A percentile compares a stretch with the other conserved stretches of the same genome.
Evolutionary conservation across 1,140 invertebrate genomes (phyloP).

Genomic region (Oryzaephilus surinamensis): DNA sequence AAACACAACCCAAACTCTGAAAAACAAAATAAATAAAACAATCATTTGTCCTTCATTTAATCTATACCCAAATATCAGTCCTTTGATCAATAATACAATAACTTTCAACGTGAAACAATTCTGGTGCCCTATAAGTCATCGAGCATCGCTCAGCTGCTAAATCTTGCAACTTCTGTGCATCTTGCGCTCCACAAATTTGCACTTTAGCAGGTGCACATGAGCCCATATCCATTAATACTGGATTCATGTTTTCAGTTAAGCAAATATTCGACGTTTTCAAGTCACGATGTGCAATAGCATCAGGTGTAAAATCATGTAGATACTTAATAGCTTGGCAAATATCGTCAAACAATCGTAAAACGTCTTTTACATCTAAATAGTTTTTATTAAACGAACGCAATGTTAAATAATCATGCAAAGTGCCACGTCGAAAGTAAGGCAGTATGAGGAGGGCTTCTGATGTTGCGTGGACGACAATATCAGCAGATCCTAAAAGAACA

Average conservation of each 20-base stretch:
- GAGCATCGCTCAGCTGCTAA: slow-evolving; percentile 73
- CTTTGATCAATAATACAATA: slow-evolving; percentile 71
- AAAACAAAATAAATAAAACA: slow-evolving; percentile 27
- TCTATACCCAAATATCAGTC: slow-evolving; percentile 75
- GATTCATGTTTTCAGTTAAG: slow-evolving; percentile 56
- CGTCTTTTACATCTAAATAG: slow-evolving; percentile 50
- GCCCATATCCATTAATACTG: slow-evolving; percentile 77
- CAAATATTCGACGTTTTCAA: slow-evolving; percentile 78
- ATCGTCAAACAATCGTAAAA: slow-evolving; percentile 59
- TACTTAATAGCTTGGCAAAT: slow-evolving; percentile 66
- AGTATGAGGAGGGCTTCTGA: slow-evolving; percentile 68
- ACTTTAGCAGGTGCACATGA: slow-evolving; percentile 66
- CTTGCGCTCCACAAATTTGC: slow-evolving; percentile 58
- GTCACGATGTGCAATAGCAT: slow-evolving; percentile 71
- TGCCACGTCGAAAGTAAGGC: slow-evolving; percentile 72
- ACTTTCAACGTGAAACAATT: slow-evolving; percentile 77
- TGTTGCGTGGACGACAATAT: slow-evolving; percentile 55
- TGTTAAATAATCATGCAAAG: slow-evolving; percentile 60
- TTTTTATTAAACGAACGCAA: slow-evolving; percentile 45
- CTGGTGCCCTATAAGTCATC: slow-evolving; percentile 80
- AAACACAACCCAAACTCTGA: slow-evolving; percentile 74
- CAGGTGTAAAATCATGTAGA: slow-evolving; percentile 62
- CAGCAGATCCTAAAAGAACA: no score
- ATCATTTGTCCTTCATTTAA: background rate
- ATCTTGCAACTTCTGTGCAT: slow-evolving; percentile 69